Base-by-base conservation (phyloP, 2,888 invertebrate species). In the Eubasilissa splendida region DNA sequence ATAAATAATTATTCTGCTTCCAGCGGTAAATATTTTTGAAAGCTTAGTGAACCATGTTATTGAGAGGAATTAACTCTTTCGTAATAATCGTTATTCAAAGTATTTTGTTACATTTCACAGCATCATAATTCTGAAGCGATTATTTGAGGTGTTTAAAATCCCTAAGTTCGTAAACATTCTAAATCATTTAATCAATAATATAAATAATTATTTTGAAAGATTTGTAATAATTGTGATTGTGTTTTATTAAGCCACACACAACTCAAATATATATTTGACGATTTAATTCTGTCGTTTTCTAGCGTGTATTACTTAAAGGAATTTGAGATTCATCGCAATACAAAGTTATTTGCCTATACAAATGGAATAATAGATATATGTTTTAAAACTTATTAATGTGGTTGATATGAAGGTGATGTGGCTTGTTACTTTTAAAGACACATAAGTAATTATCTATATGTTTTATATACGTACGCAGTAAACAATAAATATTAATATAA, bases 11-110 rank as follows among this genome's bases (percentile, higher is more conserved):
- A 9, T 56, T 73, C n/a, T 56, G 56, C 71, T 56, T 33, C 71
- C 56, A n/a, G 52, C 54, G 33, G 56, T 73, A 73, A 73, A 73
- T 58, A 73, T 58, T 73, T 56, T 8, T 33, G 42, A 54, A 33
- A 73, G 71, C 42, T 56, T n/a, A 73, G 71, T 58, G 71, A 73
- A 73, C 58, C 71, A 12, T 42, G 71, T 73, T 73, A 73, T 73
- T 73, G 71, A 14, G n/a, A 73, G 71, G 71, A 73, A 73, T 73
- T 73, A 73, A 73, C 71, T 73, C 71, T 56, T 73, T 73, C 56
- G 56, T 58, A 56, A 73, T 73, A 73, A 73, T 73, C 71, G 71
- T 58, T 56, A 58, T 56, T 71, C 71, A 71, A 71, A 71, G 56
- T 14, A 71, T 58, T 73, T 73, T 50, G 71, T 73, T 73, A 73